Base-by-base conservation (phyloP, 2,113 vertebrate genomes). In the Alethe castanea region DNA sequence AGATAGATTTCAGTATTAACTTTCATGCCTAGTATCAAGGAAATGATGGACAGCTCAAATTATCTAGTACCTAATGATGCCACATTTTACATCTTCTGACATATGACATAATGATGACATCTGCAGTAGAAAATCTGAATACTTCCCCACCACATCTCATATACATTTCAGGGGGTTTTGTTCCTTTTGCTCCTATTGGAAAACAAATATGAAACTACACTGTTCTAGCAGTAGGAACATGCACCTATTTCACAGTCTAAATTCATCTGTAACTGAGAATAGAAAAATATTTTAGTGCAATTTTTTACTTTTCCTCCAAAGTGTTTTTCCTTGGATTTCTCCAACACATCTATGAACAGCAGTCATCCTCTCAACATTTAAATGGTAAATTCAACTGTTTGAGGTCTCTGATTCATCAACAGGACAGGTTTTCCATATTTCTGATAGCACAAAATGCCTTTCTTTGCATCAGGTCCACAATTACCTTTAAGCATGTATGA, bases 71-170 rank as follows among this genome's bases (percentile, higher is more conserved):
- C 14, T 89, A 38, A 53, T 52, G 48, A 47, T 78, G 26, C 2
- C 2, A 2, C 15, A 38, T 44, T 19, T 59, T 67, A 9, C 6
- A 28, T 65, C 61, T 56, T 70, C 24, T 35, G 45, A 40, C 6
- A 54, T 67, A 22, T 45, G 48, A 50, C 48, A 25, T 28, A 61
- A 80, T 2, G 4, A 40, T 48, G 40, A 13, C 35, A 50, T 5
- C 5, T 44, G 20, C 17, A 72, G 11, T 9, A 29, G 10, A 72
- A 89, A 53, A 62, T 47, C 11, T 19, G 29, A 67, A 67, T n/a
- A 24, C 2, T 16, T 23, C 4, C 8, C 3, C 26, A 6, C 1
- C 2, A n/a, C 3, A 24, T 2, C 3, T 62, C 23, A 18, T 31
- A 53, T 8, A 8, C 1, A 2, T 59, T 54, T 54, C 28, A 72